These are phyloP conservation scores for Malurus melanocephalus DNA, from an alignment of 2,113 vertebrate genomes.

Conservation along the genomic window DNA sequence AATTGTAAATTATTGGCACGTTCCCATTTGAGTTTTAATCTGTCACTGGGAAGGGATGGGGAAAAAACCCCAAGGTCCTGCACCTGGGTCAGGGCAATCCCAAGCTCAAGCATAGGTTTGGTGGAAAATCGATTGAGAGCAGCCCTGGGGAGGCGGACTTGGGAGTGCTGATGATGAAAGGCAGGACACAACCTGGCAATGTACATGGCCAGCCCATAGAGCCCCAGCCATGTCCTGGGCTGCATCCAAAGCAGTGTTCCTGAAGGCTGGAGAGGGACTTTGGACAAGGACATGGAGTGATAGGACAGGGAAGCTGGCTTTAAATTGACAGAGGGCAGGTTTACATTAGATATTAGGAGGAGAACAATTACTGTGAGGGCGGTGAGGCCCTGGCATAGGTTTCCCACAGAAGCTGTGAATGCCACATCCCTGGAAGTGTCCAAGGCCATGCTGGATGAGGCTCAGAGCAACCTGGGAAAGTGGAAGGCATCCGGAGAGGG, in stretches of 20 bases:
- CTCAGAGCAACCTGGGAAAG: neutral
- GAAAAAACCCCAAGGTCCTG: neutral
- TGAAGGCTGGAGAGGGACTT: neutral
- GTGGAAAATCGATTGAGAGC: fast-evolving
- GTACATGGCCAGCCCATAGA: neutral
- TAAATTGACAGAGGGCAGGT: neutral
- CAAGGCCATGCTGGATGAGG: neutral
- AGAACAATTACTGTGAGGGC: neutral
- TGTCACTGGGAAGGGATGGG: neutral
- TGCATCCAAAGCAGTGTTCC: neutral
- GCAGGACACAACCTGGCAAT: neutral
- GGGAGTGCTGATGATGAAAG: neutral
- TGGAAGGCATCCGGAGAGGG: neutral
- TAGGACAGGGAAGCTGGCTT: neutral
- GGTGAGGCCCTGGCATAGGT: neutral
- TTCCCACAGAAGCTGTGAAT: neutral
- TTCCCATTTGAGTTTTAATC: neutral
- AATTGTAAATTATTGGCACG: fast-evolving
- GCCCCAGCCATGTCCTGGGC: neutral
- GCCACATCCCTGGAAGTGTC: neutral
- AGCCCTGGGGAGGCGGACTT: neutral
- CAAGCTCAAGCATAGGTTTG: neutral
- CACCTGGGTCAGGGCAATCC: neutral
- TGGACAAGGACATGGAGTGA: neutral
- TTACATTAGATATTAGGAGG: neutral